These are phyloP conservation scores for Holacanthus passer DNA, from an alignment of 2,113 vertebrate species.

Conservation along the genomic window DNA sequence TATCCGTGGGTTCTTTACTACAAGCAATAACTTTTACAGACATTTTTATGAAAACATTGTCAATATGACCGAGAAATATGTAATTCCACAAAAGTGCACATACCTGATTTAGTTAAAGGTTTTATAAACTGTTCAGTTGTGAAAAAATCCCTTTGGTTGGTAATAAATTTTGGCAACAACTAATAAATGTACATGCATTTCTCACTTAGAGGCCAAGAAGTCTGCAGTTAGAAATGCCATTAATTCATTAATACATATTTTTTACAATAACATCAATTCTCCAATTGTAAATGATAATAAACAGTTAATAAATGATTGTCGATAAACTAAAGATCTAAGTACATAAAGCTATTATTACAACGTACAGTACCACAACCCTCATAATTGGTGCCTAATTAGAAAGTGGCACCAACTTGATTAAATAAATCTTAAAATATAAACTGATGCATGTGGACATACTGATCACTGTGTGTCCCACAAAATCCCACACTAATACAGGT, in stretches of 20 bases:
- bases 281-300: background rate
- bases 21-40: background rate
- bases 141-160: background rate
- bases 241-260: background rate
- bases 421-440: background rate
- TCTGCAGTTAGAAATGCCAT: background rate
- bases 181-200: background rate
- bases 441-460: background rate
- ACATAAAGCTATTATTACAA: background rate
- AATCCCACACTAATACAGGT: conserved; percentile 21
- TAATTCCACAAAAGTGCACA: too few species aligned
- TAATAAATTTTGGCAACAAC: background rate
- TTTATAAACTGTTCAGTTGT: too few species aligned
- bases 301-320: background rate
- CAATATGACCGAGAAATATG: too few species aligned
- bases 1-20: too few species aligned
- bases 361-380: background rate
- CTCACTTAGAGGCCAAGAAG: background rate
- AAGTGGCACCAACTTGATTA: background rate
- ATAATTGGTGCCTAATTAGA: background rate
- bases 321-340: background rate
- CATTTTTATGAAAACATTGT: background rate
- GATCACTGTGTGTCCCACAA: background rate
- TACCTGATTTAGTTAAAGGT: too few species aligned
- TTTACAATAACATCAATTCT: background rate